Conservation (phyloP, 1,140 invertebrate species). For the Batillaria attramentaria region DNA sequence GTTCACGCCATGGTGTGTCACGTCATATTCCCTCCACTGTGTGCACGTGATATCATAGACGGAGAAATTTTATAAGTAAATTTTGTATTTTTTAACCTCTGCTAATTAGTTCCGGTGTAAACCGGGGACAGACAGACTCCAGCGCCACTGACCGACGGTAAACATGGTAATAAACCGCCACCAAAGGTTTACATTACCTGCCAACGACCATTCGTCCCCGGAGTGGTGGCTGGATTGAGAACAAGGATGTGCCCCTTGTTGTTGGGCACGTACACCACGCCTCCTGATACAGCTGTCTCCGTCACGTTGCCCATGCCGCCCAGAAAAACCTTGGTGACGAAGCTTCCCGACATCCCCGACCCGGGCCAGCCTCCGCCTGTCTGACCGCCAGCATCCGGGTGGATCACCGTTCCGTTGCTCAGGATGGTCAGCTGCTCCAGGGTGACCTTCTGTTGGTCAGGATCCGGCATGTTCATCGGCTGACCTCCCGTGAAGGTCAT, state of each 20-base stretch:
- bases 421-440: conserved; percentile 16
- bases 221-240: neutral
- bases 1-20: too few relatives aligned
- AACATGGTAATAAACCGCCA: too few relatives aligned
- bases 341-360: neutral
- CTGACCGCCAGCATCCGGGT: neutral
- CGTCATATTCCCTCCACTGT: too few relatives aligned
- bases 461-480: conserved; percentile 7
- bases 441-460: conserved; percentile 4
- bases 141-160: too few relatives aligned
- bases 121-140: too few relatives aligned
- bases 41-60: too few relatives aligned
- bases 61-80: too few relatives aligned
- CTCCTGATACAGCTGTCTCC: conserved; percentile 21
- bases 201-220: neutral
- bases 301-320: neutral
- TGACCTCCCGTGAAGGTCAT: conserved; percentile 5
- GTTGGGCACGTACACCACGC: conserved; percentile 31
- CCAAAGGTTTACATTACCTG: too few relatives aligned
- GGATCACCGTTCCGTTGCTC: conserved; percentile 22
- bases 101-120: too few relatives aligned
- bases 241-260: conserved; percentile 1
- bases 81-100: too few relatives aligned
- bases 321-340: neutral
- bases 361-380: neutral